These are phyloP conservation scores for Nanorana parkeri DNA, from an alignment of 2,113 vertebrate genomes.

Conservation along the genomic window DNA sequence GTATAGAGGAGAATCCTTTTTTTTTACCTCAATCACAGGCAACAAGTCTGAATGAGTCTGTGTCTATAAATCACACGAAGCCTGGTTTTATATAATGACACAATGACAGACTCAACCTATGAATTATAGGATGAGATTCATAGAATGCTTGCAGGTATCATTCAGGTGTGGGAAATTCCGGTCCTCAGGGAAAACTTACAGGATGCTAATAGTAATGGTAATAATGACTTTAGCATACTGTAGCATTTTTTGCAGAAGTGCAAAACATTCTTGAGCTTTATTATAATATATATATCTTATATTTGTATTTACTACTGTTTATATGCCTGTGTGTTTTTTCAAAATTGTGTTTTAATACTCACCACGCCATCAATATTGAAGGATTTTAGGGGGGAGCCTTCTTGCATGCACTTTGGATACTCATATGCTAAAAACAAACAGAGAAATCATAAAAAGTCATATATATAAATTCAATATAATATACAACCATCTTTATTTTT, in stretches of 20 bases:
- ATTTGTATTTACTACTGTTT: too few species aligned
- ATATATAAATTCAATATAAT: too few species aligned
- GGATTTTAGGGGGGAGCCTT: too few species aligned
- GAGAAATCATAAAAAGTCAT: too few species aligned
- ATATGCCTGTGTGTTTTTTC: too few species aligned
- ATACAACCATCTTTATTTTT: too few species aligned
- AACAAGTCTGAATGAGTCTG: constrained; percentile 35
- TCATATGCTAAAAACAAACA: too few species aligned
- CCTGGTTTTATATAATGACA: constrained; percentile 27
- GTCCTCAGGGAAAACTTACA: constrained; percentile 19
- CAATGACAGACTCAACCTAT: constrained; percentile 24
- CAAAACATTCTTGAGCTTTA: neutral
- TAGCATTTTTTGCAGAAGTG: neutral
- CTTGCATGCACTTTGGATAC: too few species aligned
- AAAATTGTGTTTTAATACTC: too few species aligned
- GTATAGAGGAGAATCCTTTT: neutral
- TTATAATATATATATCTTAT: neutral
- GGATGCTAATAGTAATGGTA: constrained; percentile 3
- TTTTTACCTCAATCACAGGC: neutral
- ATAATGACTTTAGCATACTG: constrained; percentile 4
- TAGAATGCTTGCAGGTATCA: constrained; percentile 8
- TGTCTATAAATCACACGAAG: constrained; percentile 14
- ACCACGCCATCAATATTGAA: too few species aligned
- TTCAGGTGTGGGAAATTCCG: constrained; percentile 39
- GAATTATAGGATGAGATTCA: constrained; percentile 27